phyloP scores from a whole-genome alignment of 2,797 vertebrate genomes.

The Scolopax bukidnonensis region DNA sequence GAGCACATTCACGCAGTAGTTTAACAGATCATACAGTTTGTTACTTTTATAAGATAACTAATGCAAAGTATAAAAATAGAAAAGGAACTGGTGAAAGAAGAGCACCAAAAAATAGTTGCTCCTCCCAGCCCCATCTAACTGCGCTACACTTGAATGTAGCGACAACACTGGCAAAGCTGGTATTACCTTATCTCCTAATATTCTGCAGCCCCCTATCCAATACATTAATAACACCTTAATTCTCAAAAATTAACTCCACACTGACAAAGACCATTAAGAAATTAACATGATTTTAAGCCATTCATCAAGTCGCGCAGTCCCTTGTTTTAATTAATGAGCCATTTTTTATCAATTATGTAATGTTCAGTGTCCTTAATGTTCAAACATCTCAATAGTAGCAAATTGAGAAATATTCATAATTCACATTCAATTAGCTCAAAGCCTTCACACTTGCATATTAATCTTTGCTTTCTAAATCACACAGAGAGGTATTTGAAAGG shows the following conservation, averaged over 20 bases:
- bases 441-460: conserved; percentile 63
- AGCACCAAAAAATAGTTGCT: not conserved
- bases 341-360: conserved; percentile 60
- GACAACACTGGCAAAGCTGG: not conserved
- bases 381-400: conserved; percentile 57
- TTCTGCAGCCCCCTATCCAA: not conserved
- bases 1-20: not conserved
- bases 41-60: not conserved
- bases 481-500: conserved; percentile 58
- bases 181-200: not conserved
- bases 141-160: not conserved
- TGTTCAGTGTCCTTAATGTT: conserved; percentile 11
- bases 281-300: not conserved
- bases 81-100: not conserved
- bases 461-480: conserved; percentile 67
- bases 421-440: conserved; percentile 71
- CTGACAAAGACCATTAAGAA: not conserved
- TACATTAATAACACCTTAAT: not conserved
- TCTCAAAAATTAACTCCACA: not conserved
- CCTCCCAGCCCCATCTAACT: not conserved
- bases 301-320: conserved; percentile 53
- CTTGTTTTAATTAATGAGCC: conserved; percentile 68
- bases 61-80: not conserved
- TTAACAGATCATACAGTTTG: not conserved
- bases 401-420: conserved; percentile 51